Conservation (phyloP, 1,140 invertebrate genomes). For the Caenorhabditis latens region DNA sequence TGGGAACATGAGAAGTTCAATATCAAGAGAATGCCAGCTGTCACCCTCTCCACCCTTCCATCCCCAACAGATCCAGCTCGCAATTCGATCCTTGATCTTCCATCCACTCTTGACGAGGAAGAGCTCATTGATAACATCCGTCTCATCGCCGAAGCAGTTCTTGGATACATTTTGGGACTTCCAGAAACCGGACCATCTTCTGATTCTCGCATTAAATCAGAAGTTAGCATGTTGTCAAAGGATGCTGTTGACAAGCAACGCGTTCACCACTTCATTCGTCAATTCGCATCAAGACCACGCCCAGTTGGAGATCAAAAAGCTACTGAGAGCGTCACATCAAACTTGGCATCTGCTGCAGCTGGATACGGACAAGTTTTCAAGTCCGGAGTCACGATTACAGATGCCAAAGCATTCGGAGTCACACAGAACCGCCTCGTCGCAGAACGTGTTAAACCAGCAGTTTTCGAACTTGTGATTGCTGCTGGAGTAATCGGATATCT, state of each 20-base stretch:
- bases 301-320: constrained; percentile 57
- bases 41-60: constrained; percentile 88
- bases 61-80: constrained; percentile 78
- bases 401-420: constrained; percentile 44
- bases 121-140: constrained; percentile 83
- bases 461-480: constrained; percentile 95
- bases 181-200: constrained; percentile 79
- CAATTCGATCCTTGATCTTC: constrained; percentile 78
- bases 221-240: constrained; percentile 33
- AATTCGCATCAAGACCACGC: constrained; percentile 69
- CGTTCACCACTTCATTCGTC: constrained; percentile 57
- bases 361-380: constrained; percentile 62
- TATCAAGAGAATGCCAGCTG: constrained; percentile 89
- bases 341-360: constrained; percentile 50
- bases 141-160: constrained; percentile 84
- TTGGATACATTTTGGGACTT: constrained; percentile 87
- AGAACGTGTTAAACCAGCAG: constrained; percentile 91
- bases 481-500: constrained; percentile 88
- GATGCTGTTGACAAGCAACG: constrained; percentile 57
- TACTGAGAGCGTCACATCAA: constrained; percentile 52
- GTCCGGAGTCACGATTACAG: constrained; percentile 24
- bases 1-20: constrained; percentile 97
- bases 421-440: constrained; percentile 68
- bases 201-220: constrained; percentile 45
- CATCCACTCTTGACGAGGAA: constrained; percentile 80